Evolutionary conservation across 2,113 vertebrate genomes (phyloP).

Genomic region (Bambusicola thoracicus): DNA sequence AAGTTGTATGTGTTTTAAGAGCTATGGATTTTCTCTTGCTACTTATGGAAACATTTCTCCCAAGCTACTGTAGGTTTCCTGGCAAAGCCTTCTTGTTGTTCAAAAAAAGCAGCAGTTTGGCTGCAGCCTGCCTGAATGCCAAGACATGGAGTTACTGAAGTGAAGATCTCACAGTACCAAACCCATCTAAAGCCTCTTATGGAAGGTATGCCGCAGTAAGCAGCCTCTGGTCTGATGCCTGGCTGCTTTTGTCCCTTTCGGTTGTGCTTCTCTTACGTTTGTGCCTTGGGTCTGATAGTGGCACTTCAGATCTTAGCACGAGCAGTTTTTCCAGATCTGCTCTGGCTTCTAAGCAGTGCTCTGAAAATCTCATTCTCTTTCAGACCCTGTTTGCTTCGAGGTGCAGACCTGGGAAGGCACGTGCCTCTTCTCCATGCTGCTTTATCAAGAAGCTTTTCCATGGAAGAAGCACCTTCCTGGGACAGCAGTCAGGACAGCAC

Average conservation of each 20-base stretch:
- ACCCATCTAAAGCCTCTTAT: neutral
- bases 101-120: rapidly evolving
- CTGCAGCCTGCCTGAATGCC: neutral
- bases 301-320: neutral
- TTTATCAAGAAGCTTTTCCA: neutral
- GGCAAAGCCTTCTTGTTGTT: neutral
- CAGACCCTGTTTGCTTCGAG: neutral
- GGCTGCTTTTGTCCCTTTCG: neutral
- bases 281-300: neutral
- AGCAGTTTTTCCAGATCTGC: neutral
- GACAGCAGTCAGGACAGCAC: neutral
- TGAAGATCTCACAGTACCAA: neutral
- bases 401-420: neutral
- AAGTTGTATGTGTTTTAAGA: neutral
- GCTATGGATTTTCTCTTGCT: neutral
- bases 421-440: rapidly evolving
- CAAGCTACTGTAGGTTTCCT: neutral
- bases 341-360: neutral
- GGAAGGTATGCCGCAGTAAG: neutral
- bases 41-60: neutral
- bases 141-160: neutral
- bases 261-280: neutral
- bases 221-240: neutral
- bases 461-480: neutral
- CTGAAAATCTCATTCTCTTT: neutral